phyloP scores from a whole-genome alignment of 2,113 vertebrate species.

The Toxotes jaculatrix region DNA sequence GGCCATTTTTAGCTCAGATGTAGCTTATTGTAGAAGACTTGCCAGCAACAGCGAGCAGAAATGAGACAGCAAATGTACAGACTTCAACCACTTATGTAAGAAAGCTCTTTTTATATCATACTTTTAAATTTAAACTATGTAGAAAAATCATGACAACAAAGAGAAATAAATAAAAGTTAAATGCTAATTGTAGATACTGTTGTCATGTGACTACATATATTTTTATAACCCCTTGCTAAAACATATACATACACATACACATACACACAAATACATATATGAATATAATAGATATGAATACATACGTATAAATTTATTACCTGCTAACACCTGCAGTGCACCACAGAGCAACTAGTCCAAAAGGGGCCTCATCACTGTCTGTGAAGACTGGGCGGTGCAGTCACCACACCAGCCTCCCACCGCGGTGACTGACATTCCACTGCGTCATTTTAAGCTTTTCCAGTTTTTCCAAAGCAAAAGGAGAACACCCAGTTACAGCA shows the following conservation, averaged over 20 bases:
- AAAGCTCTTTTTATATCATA: background rate
- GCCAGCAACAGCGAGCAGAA: background rate
- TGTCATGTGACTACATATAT: too few relatives aligned
- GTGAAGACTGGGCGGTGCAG: slow-evolving; percentile 20
- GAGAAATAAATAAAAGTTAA: background rate
- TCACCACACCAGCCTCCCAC: slow-evolving; percentile 37
- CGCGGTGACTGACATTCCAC: slow-evolving; percentile 48
- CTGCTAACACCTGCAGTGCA: slow-evolving; percentile 26
- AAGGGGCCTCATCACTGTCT: background rate
- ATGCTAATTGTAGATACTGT: background rate
- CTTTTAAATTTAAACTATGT: too few relatives aligned
- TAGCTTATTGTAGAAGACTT: background rate
- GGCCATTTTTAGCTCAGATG: background rate
- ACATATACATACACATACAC: too few relatives aligned
- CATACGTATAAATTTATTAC: slow-evolving; percentile 42
- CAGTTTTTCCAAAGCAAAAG: slow-evolving; percentile 59
- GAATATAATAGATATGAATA: background rate
- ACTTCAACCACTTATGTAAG: background rate
- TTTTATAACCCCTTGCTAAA: background rate
- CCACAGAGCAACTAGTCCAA: slow-evolving; percentile 8
- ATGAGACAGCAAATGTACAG: background rate
- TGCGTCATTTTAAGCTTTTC: slow-evolving; percentile 62
- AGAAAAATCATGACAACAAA: background rate
- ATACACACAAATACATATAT: background rate
- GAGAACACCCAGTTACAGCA: background rate